Base-by-base conservation (phyloP, 2,888 invertebrate genomes). In the Dorcus parallelipipedus region DNA sequence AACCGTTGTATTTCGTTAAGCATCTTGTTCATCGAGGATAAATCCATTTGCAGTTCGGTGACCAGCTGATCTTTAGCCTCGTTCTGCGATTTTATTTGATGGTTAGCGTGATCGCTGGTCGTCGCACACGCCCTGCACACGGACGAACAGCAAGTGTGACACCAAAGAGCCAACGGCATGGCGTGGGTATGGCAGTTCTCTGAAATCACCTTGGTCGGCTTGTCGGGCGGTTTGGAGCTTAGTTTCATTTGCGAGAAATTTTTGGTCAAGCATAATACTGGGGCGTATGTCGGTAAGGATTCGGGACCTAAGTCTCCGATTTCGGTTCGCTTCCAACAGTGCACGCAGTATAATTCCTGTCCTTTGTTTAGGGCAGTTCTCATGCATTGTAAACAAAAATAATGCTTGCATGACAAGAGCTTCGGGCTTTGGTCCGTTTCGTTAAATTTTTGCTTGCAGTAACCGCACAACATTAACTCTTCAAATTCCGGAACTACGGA, bases 311-410 rank as follows among this genome's bases (percentile, higher is more conserved):
- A 58, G 66, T 86, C 87, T 56, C 87, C 86, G 59, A 87, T 77
- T 67, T 87, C 87, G 60, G 89, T 89, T 65, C 85, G 82, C 76
- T 88, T 88, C 87, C 88, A 88, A 78, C 89, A 90, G 76, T 88
- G 86, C 62, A 85, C 83, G 76, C 89, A 90, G 75, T 84, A 85
- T 66, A 88, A 78, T 73, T 87, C 88, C 71, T 83, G 82, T 59
- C 85, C 88, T 73, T 87, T 86, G 73, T 84, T 83, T 69, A 89
- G 80, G 71, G 83, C 84, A 66, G 84, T 83, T 71, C 86, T 86
- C 75, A 88, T 85, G 79, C 89, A 90, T 73, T 86, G 84, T 76
- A 89, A 81, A 76, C 90, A 90, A 78, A 89, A 89, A 79, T 88
- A 87, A 76, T 90, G 90, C 74, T 88, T 87, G 81, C 90, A 90